Evolutionary conservation across 2,888 invertebrate species (phyloP).

Genomic region (Diloba caeruleocephala): DNA sequence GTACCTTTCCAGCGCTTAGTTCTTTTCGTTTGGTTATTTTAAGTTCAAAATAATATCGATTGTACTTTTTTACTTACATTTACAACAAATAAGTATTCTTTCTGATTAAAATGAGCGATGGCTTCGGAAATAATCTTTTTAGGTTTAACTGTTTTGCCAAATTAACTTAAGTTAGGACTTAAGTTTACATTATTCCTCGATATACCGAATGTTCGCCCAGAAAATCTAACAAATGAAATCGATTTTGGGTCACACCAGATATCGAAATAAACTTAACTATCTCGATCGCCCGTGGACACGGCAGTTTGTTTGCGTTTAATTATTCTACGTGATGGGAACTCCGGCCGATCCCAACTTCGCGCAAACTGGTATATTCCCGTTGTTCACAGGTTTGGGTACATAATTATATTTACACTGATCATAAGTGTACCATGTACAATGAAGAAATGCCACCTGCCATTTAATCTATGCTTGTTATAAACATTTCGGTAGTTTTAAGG

Average conservation of each 20-base stretch:
- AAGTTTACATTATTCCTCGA: constrained; percentile 3
- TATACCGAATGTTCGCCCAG: constrained; percentile 15
- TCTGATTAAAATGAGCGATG: too few relatives aligned
- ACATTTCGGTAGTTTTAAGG: too few relatives aligned
- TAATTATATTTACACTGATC: constrained; percentile 55
- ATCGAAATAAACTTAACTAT: constrained; percentile 77
- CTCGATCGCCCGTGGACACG: constrained; percentile 66
- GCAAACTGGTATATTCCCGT: constrained; percentile 52
- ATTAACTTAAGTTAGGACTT: too few relatives aligned
- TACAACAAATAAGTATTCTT: too few relatives aligned
- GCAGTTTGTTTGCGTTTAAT: constrained; percentile 83
- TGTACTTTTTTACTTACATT: too few relatives aligned
- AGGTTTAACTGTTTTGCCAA: too few relatives aligned
- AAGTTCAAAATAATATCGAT: too few relatives aligned
- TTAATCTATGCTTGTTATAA: too few relatives aligned
- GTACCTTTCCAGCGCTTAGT: neutral
- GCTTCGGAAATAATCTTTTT: too few relatives aligned
- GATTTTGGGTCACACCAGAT: constrained; percentile 61
- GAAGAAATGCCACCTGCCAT: constrained; percentile 21
- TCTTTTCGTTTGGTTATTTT: too few relatives aligned
- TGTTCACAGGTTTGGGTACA: constrained; percentile 40
- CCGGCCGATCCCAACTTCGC: constrained; percentile 57
- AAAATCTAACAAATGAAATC: constrained; percentile 55
- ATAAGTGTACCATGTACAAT: constrained; percentile 28
- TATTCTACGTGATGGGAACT: constrained; percentile 77